Base-by-base conservation (phyloP, 2,113 vertebrate species). In the Pangasianodon hypophthalmus region DNA sequence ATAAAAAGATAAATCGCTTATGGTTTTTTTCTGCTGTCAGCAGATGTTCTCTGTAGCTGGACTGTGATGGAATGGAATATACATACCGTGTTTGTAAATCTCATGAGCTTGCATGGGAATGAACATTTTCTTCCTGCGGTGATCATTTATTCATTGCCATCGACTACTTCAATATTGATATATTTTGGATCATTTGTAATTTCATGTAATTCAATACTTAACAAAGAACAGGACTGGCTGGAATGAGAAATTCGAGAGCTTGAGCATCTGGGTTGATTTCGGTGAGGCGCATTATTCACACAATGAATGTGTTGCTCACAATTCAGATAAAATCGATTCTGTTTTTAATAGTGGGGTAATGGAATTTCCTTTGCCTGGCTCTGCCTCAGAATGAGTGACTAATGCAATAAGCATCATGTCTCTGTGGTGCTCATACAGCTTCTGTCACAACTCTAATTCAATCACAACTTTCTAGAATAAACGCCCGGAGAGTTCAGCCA, bases 261-360 rank as follows among this genome's bases (percentile, higher is more conserved):
- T 41, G 1, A 32, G 80, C 60, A 52, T 44, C 50, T 41, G 29
- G 24, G 26, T 85, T 90, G 92, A 90, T 84, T 89, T 73, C 82
- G 21, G 26, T 56, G 85, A 32, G 84, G 16, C 46, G 32, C 80
- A 86, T 91, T 88, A 90, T 87, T 90, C 71, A 75, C 13, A 26
- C n/a, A 89, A 91, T 89, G 48, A 86, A 87, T 84, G 41, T 69
- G 60, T 85, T 90, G 80, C 89, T 89, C 85, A 84, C 56, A 91
- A 87, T 44, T 89, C 44, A 84, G 83, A 91, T 88, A 64, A 91
- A 91, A 91, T 91, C 84, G 86, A 86, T 85, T 91, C 77, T 88
- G 90, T 91, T 91, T 92, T 92, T 90, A 91, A 91, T 90, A 90
- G 88, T 69, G 83, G 58, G 73, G 83, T 90, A 87, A 92, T 92